phyloP scores from a whole-genome alignment of 2,888 invertebrate species.

The Phytoseiulus persimilis region DNA sequence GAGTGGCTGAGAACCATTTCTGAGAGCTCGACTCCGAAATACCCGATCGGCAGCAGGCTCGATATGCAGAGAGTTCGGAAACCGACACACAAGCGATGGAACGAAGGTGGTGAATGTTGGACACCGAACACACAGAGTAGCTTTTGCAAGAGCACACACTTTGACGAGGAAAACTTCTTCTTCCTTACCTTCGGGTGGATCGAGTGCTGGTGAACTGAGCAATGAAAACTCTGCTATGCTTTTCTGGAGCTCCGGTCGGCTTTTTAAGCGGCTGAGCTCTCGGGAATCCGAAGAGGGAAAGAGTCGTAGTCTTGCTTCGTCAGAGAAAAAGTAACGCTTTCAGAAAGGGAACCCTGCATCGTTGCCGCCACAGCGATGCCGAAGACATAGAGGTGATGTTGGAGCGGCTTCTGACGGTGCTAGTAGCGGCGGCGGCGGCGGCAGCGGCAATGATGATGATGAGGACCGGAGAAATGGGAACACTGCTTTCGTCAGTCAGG shows the following conservation, averaged over 20 bases:
- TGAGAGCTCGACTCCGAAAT: neutral
- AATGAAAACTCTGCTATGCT: neutral
- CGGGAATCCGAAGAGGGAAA: neutral
- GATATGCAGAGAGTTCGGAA: neutral
- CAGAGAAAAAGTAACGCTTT: neutral
- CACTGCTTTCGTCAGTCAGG: slow-evolving; percentile 5
- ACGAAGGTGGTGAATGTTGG: neutral
- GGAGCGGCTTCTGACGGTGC: too few species aligned
- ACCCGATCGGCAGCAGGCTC: neutral
- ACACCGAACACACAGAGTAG: neutral
- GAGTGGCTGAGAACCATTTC: neutral
- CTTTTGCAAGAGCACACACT: neutral
- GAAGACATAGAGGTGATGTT: neutral
- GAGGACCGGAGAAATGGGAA: slow-evolving; percentile 5
- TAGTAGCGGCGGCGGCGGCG: too few species aligned
- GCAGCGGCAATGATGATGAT: neutral
- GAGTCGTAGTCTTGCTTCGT: neutral
- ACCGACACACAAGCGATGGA: neutral
- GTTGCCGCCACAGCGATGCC: neutral
- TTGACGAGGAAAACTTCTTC: neutral
- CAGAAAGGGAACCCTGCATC: neutral
- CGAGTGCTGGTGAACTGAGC: neutral
- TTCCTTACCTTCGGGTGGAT: neutral
- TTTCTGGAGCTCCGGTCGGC: neutral
- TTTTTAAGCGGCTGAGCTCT: slow-evolving; percentile 5